Evolutionary conservation across 2,888 invertebrate genomes (phyloP).

Genomic region (Shargacucullia verbasci): DNA sequence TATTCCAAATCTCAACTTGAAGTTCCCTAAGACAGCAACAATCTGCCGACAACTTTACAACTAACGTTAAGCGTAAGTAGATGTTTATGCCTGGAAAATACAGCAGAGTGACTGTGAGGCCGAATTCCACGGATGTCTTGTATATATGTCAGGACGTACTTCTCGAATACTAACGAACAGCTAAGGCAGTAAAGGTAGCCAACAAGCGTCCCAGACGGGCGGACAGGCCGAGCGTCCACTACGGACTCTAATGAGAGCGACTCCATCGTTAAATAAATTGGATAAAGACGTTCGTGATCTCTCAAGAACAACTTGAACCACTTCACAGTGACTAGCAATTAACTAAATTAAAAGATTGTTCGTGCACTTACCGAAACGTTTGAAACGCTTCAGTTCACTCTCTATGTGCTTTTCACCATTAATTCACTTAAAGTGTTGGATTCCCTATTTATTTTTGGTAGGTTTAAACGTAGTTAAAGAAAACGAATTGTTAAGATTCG

Average conservation of each 20-base stretch:
- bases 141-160: conserved; percentile 48
- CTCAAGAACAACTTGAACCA: conserved; percentile 86
- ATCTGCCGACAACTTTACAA: conserved; percentile 54
- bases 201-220: conserved; percentile 63
- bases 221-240: conserved; percentile 70
- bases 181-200: conserved; percentile 72
- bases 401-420: conserved; percentile 73
- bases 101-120: conserved; percentile 48
- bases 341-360: conserved; percentile 88
- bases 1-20: conserved; percentile 37
- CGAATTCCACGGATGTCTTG: conserved; percentile 58
- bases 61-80: conserved; percentile 53
- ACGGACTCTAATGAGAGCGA: conserved; percentile 85
- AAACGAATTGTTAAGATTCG: conserved; percentile 40
- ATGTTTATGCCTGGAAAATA: conserved; percentile 67
- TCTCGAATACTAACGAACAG: conserved; percentile 74
- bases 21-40: conserved; percentile 49
- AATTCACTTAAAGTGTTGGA: conserved; percentile 65
- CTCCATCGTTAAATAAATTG: conserved; percentile 89
- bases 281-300: conserved; percentile 89
- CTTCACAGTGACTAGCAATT: conserved; percentile 87
- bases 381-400: conserved; percentile 69
- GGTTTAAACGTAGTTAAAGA: conserved; percentile 27
- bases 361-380: conserved; percentile 82
- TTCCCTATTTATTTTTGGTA: conserved; percentile 33